Conservation (phyloP, 2,888 invertebrate genomes). For the Aromia moschata region DNA sequence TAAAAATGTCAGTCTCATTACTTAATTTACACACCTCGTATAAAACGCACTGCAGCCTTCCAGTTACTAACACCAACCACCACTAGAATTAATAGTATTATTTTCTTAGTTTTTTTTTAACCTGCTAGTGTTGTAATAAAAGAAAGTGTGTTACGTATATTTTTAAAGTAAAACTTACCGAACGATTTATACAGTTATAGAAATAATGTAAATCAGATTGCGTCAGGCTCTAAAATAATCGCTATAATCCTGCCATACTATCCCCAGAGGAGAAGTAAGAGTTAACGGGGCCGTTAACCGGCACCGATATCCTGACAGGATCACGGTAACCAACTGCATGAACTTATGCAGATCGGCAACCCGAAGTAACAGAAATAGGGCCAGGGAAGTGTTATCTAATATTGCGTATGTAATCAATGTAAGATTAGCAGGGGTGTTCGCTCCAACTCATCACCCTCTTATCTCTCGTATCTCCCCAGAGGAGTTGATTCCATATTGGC, state of each 20-base stretch:
- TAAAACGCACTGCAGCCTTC: too few relatives aligned
- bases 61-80: too few relatives aligned
- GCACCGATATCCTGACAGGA: constrained; percentile 41
- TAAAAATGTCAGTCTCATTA: too few relatives aligned
- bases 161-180: neutral
- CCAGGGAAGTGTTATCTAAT: constrained; percentile 60
- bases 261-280: constrained; percentile 41
- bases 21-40: too few relatives aligned
- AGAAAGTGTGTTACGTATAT: neutral
- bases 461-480: constrained; percentile 58
- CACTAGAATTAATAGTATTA: too few relatives aligned
- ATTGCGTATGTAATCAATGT: constrained; percentile 62
- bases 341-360: constrained; percentile 41
- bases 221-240: constrained; percentile 41
- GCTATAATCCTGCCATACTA: constrained; percentile 41
- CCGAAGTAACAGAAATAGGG: constrained; percentile 29
- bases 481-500: constrained; percentile 48
- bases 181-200: too few relatives aligned
- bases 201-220: constrained; percentile 28
- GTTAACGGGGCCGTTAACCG: constrained; percentile 46
- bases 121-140: neutral
- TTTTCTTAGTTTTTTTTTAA: too few relatives aligned
- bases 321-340: constrained; percentile 30
- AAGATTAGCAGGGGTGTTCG: constrained; percentile 62
- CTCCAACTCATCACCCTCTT: constrained; percentile 56